phyloP scores from a whole-genome alignment of 2,888 invertebrate species.

The Limnephilus rhombicus region DNA sequence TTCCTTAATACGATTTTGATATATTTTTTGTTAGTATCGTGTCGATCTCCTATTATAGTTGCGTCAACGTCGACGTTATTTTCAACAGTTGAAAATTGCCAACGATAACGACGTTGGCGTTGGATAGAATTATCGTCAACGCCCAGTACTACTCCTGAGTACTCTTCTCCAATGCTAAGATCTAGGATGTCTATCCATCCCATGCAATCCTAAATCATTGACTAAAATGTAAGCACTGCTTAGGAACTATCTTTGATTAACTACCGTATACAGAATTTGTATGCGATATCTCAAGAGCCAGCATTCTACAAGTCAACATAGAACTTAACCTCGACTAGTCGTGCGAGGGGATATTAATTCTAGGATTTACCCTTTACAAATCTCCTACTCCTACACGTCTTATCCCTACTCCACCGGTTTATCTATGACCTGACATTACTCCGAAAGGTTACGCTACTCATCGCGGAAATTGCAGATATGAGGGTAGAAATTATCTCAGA shows the following conservation, averaged over 20 bases:
- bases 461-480: neutral
- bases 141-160: too few relatives aligned
- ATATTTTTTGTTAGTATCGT: too few relatives aligned
- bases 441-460: neutral
- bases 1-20: too few relatives aligned
- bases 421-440: neutral
- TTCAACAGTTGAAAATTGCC: too few relatives aligned
- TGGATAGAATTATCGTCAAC: too few relatives aligned
- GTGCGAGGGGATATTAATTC: neutral
- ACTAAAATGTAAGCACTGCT: neutral
- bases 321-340: neutral
- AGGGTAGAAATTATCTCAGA: neutral
- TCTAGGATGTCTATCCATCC: too few relatives aligned
- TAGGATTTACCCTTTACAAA: neutral
- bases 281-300: neutral
- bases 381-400: neutral
- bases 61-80: too few relatives aligned
- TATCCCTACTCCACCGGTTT: neutral
- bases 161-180: too few relatives aligned
- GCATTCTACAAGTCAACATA: neutral
- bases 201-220: neutral
- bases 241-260: neutral
- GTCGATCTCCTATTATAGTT: too few relatives aligned
- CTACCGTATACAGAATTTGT: neutral
- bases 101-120: too few relatives aligned